Evolutionary conservation across 1,140 invertebrate species (phyloP).

Genomic region (Lordiphosa mommai): DNA sequence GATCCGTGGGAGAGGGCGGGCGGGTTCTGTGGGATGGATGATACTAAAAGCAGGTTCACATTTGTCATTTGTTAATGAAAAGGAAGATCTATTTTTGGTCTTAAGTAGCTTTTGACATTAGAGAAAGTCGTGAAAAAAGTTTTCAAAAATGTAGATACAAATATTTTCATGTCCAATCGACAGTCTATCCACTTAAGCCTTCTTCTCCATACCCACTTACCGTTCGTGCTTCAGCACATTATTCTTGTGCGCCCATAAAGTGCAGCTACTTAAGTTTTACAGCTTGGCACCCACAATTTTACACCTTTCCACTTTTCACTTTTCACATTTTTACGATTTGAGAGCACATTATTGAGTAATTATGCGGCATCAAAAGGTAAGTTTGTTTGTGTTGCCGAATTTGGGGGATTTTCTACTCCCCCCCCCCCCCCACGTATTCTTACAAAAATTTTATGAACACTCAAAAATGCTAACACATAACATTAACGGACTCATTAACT

Average conservation of each 20-base stretch:
- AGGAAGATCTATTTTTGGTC: too few species aligned
- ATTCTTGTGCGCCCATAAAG: slow-evolving; percentile 3
- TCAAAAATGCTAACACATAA: slow-evolving; percentile 73
- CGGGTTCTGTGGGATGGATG: too few species aligned
- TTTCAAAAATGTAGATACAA: too few species aligned
- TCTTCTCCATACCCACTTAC: too few species aligned
- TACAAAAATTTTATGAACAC: slow-evolving; percentile 59
- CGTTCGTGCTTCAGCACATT: too few species aligned
- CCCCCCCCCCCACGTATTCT: slow-evolving; percentile 15
- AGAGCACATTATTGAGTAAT: slow-evolving; percentile 71
- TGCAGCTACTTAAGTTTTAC: slow-evolving; percentile 7
- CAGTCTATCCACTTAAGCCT: too few species aligned
- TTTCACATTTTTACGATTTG: slow-evolving; percentile 54
- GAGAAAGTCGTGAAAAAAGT: too few species aligned
- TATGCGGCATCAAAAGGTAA: slow-evolving; percentile 54
- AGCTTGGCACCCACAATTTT: neutral
- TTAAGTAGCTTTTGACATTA: too few species aligned
- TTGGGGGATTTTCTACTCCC: neutral
- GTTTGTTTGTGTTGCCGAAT: slow-evolving; percentile 24
- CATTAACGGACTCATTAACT: slow-evolving; percentile 75
- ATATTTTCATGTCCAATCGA: too few species aligned
- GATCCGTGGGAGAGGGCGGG: slow-evolving; percentile 1
- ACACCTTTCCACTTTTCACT: slow-evolving; percentile 4
- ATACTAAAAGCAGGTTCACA: too few species aligned
- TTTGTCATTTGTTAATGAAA: too few species aligned